Percentiles rank a stretch among this genome's conserved stretches.
Conservation (phyloP, 2,888 invertebrate genomes). For the Drosophila atroscutellata region DNA sequence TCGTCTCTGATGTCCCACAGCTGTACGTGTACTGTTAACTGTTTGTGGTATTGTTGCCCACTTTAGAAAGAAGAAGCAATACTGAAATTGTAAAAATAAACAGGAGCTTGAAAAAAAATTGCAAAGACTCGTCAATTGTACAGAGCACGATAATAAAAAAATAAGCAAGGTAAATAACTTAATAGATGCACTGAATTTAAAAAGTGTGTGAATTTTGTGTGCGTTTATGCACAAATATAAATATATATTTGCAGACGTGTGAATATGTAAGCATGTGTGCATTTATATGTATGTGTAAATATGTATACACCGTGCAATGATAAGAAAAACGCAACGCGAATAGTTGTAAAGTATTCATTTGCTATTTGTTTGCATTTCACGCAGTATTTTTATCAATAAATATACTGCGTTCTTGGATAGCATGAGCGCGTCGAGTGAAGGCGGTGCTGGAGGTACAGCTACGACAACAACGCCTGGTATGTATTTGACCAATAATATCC, state of each 20-base stretch:
- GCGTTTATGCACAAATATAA: conserved; percentile 13
- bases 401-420: conserved; percentile 71
- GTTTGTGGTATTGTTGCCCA: neutral
- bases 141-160: conserved; percentile 10
- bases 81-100: conserved; percentile 44
- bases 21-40: conserved; percentile 1
- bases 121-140: conserved; percentile 21
- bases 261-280: conserved; percentile 17
- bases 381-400: conserved; percentile 71
- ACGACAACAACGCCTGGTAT: conserved; percentile 75
- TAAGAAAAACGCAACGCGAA: conserved; percentile 56
- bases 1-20: neutral
- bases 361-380: conserved; percentile 17
- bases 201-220: neutral
- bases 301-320: conserved; percentile 34
- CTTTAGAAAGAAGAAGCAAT: conserved; percentile 22
- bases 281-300: conserved; percentile 13
- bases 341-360: conserved; percentile 7
- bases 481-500: conserved; percentile 51
- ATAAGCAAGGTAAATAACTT: conserved; percentile 25
- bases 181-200: neutral
- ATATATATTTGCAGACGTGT: conserved; percentile 14
- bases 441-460: conserved; percentile 71
- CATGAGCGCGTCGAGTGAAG: conserved; percentile 79
- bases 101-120: conserved; percentile 44